A percentile compares a stretch with the other conserved stretches of the same genome.
Conservation (phyloP, 2,797 vertebrate species). For the Chelidonichthys spinosus region DNA sequence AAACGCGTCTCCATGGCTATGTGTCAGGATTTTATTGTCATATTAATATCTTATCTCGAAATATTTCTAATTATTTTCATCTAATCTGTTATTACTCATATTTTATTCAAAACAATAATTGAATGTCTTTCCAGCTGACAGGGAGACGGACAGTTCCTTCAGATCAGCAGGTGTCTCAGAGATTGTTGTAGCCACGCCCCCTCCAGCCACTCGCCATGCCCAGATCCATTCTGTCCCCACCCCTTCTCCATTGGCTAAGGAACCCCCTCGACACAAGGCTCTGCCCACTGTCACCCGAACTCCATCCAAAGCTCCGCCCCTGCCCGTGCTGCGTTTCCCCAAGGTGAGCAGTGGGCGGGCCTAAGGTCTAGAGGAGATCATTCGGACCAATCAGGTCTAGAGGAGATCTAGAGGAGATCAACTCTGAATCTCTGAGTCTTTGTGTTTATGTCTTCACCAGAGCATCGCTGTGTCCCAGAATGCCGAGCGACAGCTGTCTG, state of each 20-base stretch:
- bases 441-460: constrained; percentile 68
- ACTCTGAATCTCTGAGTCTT: too few relatives aligned
- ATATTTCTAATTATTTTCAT: neutral
- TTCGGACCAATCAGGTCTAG: neutral
- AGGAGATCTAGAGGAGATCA: neutral
- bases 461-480: constrained; percentile 87
- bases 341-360: constrained; percentile 80
- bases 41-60: neutral
- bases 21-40: constrained; percentile 69
- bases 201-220: constrained; percentile 9
- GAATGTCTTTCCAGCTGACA: constrained; percentile 80
- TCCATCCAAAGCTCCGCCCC: constrained; percentile 57
- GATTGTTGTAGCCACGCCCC: constrained; percentile 60
- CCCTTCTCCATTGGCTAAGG: constrained; percentile 1
- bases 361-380: neutral
- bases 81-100: too few relatives aligned
- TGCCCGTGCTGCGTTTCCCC: constrained; percentile 85
- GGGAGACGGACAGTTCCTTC: constrained; percentile 86
- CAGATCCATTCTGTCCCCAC: neutral
- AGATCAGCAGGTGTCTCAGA: constrained; percentile 85
- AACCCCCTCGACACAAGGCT: constrained; percentile 25
- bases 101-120: neutral
- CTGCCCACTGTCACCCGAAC: constrained; percentile 32
- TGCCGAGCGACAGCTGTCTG: constrained; percentile 53
- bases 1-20: constrained; percentile 84